Base-by-base conservation (phyloP, 2,888 invertebrate genomes). In the Rugalucina vietnamica region DNA sequence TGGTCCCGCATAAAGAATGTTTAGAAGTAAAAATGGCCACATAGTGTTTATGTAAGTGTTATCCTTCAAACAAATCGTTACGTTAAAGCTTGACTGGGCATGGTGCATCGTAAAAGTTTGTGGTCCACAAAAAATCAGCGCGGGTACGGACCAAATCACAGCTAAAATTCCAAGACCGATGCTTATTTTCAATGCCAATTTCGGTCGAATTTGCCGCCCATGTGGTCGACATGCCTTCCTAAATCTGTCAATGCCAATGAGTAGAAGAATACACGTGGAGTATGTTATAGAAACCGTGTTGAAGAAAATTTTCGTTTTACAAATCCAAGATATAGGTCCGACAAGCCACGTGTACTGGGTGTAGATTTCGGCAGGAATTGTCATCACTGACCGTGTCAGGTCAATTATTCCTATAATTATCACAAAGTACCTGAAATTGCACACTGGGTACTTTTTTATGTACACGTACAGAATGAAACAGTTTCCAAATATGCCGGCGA, bases 401-500 rank as follows among this genome's bases (percentile, higher is more conserved):
- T 75, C 75, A 10, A 34, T 29, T n/a, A 75, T 49, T 32, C 37
- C 57, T 12, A 75, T 57, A 1, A 24, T 34, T 34, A 75, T 54
- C 14, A 75, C 75, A 75, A 75, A 75, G 37, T 57, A 50, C 36
- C 75, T 54, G 75, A 36, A 75, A n/a, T 75, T 75, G 60, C 60
- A 60, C 5, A 5, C 4, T 27, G 60, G 60, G 60, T 60, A 60
- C 60, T 60, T 60, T 8, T 5, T 21, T 10, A 60, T 10, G 29
- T 60, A 60, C 4, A 60, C 60, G 18, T 60, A 60, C 60, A 60
- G 4, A 60, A 60, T 60, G 21, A 60, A 60, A 27, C 24, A 8
- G 29, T 60, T 60, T 27, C 27, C 60, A 24, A 60, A 24, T 4
- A 27, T 27, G 8, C 60, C 60, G 21, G 29, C 29, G 18, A 18